Evolutionary conservation across 2,113 vertebrate species (phyloP).

Genomic region (Candoia aspera): DNA sequence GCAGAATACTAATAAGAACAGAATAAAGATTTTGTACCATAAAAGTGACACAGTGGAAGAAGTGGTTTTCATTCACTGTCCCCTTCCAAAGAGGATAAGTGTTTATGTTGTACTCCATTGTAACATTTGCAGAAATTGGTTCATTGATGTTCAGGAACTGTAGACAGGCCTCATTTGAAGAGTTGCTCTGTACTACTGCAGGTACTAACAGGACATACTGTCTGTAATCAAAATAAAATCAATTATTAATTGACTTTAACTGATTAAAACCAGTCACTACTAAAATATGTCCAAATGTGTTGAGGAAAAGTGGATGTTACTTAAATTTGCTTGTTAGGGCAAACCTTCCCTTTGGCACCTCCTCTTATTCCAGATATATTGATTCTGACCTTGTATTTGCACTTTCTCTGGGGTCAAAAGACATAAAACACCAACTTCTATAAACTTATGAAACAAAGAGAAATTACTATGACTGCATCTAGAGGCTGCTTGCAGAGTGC

Average conservation of each 20-base stretch:
- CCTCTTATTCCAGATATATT: neutral
- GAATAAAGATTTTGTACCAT: constrained; percentile 36
- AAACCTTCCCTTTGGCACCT: neutral
- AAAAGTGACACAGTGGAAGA: constrained; percentile 52
- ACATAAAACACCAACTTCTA: too few species aligned
- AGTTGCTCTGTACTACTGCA: constrained; percentile 35
- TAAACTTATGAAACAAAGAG: neutral
- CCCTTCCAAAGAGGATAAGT: constrained; percentile 46
- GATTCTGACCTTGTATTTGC: too few species aligned
- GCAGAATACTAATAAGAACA: neutral
- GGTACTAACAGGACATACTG: constrained; percentile 56
- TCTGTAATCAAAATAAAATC: constrained; percentile 29
- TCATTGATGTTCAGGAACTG: constrained; percentile 56
- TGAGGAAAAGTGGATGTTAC: neutral
- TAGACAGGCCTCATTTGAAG: constrained; percentile 51
- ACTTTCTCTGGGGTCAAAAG: too few species aligned
- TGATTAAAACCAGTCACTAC: neutral
- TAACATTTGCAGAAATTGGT: constrained; percentile 38
- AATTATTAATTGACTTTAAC: too few species aligned
- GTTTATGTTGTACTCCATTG: constrained; percentile 45
- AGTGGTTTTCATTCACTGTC: constrained; percentile 23
- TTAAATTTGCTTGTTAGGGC: too few species aligned
- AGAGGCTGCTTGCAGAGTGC: neutral
- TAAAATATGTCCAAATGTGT: neutral
- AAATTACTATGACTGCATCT: neutral